phyloP scores from a whole-genome alignment of 2,888 invertebrate genomes.

The Argynnis bischoffii region DNA sequence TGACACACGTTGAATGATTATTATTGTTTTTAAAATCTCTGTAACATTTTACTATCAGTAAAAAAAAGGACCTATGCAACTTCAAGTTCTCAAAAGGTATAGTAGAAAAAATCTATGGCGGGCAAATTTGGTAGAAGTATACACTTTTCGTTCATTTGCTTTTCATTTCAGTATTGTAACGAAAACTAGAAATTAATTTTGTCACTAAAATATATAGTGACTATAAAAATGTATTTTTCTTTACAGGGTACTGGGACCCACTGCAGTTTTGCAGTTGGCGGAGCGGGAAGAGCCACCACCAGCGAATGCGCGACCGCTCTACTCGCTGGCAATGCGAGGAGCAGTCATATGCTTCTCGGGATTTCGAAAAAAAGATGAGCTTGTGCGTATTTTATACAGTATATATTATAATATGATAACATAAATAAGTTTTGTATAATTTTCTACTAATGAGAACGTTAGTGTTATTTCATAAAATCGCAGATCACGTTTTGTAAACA shows the following conservation, averaged over 20 bases:
- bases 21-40: no score
- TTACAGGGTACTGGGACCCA: slow-evolving; percentile 89
- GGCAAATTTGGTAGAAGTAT: no score
- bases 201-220: background rate
- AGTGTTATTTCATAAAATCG: no score
- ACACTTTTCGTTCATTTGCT: no score
- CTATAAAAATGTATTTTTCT: background rate
- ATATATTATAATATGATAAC: background rate
- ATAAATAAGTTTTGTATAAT: background rate
- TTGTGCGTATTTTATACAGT: slow-evolving; percentile 84
- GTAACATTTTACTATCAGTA: no score
- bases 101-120: no score
- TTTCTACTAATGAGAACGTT: no score
- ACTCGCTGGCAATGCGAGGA: slow-evolving; percentile 93
- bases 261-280: slow-evolving; percentile 89
- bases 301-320: slow-evolving; percentile 90
- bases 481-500: background rate
- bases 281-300: slow-evolving; percentile 88
- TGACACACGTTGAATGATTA: no score
- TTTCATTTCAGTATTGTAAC: background rate
- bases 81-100: no score
- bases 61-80: no score
- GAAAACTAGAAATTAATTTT: background rate
- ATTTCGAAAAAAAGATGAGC: slow-evolving; percentile 93
- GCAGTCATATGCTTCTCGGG: slow-evolving; percentile 96